phyloP scores from a whole-genome alignment of 2,888 invertebrate genomes.

The Platerodrilus igneus region DNA sequence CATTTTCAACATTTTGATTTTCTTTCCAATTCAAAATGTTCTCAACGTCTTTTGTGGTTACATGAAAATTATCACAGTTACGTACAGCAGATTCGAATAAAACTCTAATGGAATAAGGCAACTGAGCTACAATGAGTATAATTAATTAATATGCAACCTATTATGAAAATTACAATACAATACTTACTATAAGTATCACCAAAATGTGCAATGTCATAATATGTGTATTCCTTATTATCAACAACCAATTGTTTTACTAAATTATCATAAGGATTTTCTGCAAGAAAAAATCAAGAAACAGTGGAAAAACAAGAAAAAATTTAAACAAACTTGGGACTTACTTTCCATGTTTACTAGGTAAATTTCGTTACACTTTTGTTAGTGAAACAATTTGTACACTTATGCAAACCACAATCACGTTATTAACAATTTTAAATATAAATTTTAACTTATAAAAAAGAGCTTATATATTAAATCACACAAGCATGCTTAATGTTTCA shows the following conservation, averaged over 20 bases:
- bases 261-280: slow-evolving; percentile 63
- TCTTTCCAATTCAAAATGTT: slow-evolving; percentile 85
- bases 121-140: slow-evolving; percentile 54
- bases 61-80: slow-evolving; percentile 94
- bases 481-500: too few species aligned
- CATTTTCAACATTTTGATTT: slow-evolving; percentile 62
- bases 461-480: too few species aligned
- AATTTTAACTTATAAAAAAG: too few species aligned
- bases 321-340: too few species aligned
- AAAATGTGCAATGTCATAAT: slow-evolving; percentile 71
- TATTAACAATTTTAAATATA: too few species aligned
- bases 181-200: slow-evolving; percentile 77
- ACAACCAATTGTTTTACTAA: slow-evolving; percentile 58
- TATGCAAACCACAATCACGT: too few species aligned
- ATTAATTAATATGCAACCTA: background rate
- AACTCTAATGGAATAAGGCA: slow-evolving; percentile 90
- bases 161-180: slow-evolving; percentile 4
- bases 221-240: slow-evolving; percentile 64
- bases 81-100: slow-evolving; percentile 92
- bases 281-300: too few species aligned
- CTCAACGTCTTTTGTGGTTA: slow-evolving; percentile 77
- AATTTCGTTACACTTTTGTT: too few species aligned
- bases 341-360: too few species aligned
- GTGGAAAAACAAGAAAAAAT: too few species aligned
- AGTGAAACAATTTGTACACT: too few species aligned